These are phyloP conservation scores for Ceratina australensis DNA, from an alignment of 1,140 invertebrate species.

Conservation along the genomic window DNA sequence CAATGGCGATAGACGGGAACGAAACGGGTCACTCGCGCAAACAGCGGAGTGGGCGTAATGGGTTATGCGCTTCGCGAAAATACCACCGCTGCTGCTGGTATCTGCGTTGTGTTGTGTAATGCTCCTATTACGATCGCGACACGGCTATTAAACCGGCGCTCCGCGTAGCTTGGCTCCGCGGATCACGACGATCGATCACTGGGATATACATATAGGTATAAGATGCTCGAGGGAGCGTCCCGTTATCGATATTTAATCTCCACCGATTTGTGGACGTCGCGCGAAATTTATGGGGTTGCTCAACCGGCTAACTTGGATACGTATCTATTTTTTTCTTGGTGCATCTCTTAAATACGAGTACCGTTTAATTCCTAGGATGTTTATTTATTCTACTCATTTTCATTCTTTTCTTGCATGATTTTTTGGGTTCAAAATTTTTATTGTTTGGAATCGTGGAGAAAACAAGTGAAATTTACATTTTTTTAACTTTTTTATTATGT, in stretches of 20 bases:
- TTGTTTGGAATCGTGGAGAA: too few species aligned
- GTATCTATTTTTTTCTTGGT: too few species aligned
- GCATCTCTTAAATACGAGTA: too few species aligned
- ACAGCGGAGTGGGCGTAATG: constrained; percentile 41
- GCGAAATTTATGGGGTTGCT: not conserved
- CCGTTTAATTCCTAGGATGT: too few species aligned
- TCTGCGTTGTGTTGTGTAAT: constrained; percentile 49
- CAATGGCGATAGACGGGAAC: constrained; percentile 37
- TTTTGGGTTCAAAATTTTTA: too few species aligned
- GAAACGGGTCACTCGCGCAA: constrained; percentile 43
- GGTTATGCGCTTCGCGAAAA: constrained; percentile 54
- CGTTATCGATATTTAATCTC: constrained; percentile 1
- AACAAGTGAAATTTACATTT: too few species aligned
- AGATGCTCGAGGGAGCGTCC: not conserved
- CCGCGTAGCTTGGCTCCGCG: not conserved
- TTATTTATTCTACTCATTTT: too few species aligned
- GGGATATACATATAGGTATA: not conserved
- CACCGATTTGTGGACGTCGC: not conserved
- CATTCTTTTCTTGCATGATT: too few species aligned
- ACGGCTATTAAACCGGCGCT: constrained; percentile 2
- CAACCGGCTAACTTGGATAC: too few species aligned
- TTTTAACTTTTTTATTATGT: too few species aligned
- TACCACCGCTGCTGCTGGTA: constrained; percentile 36
- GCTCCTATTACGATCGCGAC: constrained; percentile 34
- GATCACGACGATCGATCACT: not conserved